A percentile compares a stretch with the other conserved stretches of the same genome.
These are phyloP conservation scores for Clarias platycephalus DNA, from an alignment of 2,797 vertebrate species.

Conservation along the genomic window DNA sequence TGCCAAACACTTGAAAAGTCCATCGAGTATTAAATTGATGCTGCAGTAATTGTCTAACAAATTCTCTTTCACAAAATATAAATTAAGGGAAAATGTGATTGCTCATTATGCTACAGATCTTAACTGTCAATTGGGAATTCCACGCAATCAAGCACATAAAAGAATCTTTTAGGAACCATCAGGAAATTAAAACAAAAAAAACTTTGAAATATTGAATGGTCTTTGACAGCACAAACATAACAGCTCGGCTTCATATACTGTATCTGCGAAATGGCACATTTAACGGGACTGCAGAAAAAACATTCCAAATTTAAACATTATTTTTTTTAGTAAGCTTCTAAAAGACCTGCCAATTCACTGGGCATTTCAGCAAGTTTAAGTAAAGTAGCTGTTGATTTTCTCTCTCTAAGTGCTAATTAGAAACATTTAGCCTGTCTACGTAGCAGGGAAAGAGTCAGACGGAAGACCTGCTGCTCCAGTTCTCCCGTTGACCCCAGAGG, in stretches of 20 bases:
- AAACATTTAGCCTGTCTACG: not conserved
- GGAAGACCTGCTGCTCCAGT: slow-evolving; percentile 81
- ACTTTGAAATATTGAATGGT: too few species aligned
- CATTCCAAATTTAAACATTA: not conserved
- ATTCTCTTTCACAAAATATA: not conserved
- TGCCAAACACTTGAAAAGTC: not conserved
- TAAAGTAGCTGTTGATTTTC: slow-evolving; percentile 7
- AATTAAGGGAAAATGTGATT: not conserved
- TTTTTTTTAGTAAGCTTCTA: not conserved
- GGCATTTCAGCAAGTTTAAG: not conserved
- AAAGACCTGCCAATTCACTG: not conserved
- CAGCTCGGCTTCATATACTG: not conserved
- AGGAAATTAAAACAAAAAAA: not conserved
- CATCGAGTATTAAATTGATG: not conserved
- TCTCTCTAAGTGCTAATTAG: not conserved
- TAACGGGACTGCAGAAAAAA: not conserved
- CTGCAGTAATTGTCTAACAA: not conserved
- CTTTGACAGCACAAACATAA: not conserved
- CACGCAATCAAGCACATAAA: slow-evolving; percentile 4
- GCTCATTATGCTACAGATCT: not conserved
- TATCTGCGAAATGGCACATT: not conserved
- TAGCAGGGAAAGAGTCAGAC: not conserved
- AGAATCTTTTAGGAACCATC: not conserved
- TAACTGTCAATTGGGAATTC: slow-evolving; percentile 5
- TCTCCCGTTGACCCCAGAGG: slow-evolving; percentile 75